phyloP scores from a whole-genome alignment of 2,113 vertebrate species.

The Etheostoma spectabile region DNA sequence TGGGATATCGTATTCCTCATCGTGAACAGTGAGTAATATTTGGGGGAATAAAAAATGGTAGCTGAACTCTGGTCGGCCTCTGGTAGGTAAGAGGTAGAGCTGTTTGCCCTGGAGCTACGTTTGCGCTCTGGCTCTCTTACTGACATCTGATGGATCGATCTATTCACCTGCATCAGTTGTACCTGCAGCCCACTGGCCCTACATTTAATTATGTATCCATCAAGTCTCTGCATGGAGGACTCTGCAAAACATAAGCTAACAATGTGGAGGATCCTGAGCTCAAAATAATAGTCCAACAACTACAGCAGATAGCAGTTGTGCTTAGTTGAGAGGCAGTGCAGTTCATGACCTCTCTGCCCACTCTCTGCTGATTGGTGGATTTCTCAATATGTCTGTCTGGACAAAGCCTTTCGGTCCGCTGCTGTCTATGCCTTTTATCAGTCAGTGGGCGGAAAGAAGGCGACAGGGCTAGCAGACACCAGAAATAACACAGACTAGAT shows the following conservation, averaged over 20 bases:
- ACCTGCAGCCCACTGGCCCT: not conserved
- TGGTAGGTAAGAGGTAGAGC: not conserved
- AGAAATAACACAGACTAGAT: slow-evolving; percentile 78
- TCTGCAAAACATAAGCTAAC: slow-evolving; percentile 17
- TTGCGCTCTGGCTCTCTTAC: not conserved
- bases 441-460: slow-evolving; percentile 69
- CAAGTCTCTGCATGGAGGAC: no score
- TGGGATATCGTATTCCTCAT: not conserved
- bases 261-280: slow-evolving; percentile 23
- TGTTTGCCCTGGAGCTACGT: slow-evolving; percentile 1
- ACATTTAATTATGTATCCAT: slow-evolving; percentile 17
- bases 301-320: slow-evolving; percentile 29
- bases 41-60: not conserved
- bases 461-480: slow-evolving; percentile 60
- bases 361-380: slow-evolving; percentile 69
- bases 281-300: slow-evolving; percentile 41
- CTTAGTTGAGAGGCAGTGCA: slow-evolving; percentile 19
- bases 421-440: slow-evolving; percentile 71
- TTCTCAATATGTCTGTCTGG: slow-evolving; percentile 55
- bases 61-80: slow-evolving; percentile 6
- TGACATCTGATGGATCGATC: slow-evolving; percentile 16
- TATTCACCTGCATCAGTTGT: slow-evolving; percentile 19
- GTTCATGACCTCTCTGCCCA: slow-evolving; percentile 64
- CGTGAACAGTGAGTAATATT: not conserved
- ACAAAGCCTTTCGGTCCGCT: slow-evolving; percentile 61